Evolutionary conservation across 1,140 invertebrate genomes (phyloP).

Genomic region (Macrosteles quadrilineatus): DNA sequence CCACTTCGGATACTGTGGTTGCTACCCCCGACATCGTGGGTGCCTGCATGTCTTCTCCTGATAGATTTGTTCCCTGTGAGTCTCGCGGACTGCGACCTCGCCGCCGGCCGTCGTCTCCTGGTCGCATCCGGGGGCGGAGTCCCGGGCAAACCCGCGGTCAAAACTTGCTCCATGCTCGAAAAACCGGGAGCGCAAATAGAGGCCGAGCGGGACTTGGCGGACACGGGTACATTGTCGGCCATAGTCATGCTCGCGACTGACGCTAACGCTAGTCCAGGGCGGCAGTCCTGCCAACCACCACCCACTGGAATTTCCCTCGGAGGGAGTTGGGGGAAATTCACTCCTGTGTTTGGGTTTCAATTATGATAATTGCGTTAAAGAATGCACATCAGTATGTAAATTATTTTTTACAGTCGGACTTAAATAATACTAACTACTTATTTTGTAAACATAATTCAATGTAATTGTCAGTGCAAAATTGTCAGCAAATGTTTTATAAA

Average conservation of each 20-base stretch:
- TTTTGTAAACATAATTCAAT: no score
- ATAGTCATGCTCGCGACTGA: conserved; percentile 36
- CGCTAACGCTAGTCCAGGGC: background rate
- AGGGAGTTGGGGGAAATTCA: no score
- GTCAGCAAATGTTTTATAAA: no score
- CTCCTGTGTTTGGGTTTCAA: no score
- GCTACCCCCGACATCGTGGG: conserved; percentile 50
- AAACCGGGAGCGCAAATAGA: conserved; percentile 75
- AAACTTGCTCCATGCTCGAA: conserved; percentile 71
- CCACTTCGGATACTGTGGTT: conserved; percentile 52
- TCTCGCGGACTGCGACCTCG: conserved; percentile 72
- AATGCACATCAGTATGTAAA: no score
- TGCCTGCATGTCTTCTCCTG: conserved; percentile 45
- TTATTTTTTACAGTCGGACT: no score
- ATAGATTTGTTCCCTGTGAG: conserved; percentile 62
- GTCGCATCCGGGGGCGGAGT: conserved; percentile 50
- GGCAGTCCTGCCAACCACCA: background rate
- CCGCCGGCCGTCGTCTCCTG: conserved; percentile 63
- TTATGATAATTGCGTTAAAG: no score
- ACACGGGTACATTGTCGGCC: conserved; percentile 50
- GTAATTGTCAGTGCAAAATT: no score
- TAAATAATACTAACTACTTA: no score
- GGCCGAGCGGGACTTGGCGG: conserved; percentile 64
- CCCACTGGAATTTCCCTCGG: no score
- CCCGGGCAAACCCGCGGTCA: conserved; percentile 38